Evolutionary conservation across 2,888 invertebrate genomes (phyloP), one percentile per base, ranked within the genome.

Genomic region (Nephrotoma flavescens): DNA sequence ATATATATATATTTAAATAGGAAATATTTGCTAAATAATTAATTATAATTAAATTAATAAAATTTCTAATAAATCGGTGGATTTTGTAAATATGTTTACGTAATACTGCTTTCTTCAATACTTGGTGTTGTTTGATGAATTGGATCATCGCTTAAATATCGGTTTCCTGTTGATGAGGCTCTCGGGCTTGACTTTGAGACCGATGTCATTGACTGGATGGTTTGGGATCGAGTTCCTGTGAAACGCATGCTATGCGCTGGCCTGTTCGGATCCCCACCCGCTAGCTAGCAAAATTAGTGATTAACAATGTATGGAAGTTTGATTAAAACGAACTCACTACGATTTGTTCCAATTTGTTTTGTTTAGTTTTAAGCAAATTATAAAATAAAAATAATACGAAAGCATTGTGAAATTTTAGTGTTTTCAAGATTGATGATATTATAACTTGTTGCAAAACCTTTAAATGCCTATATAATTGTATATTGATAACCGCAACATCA

Each of bases 161-260:
- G 86, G 45, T 86, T 84, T 71, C 87, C 87, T 47, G 44, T 71
- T 47, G 57, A 85, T 19, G 44, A 85, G 42, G 44, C 85, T 41
- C 83, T 11, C 71, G 87, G 87, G 41, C 87, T 87, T 83, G 87
- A 87, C 41, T 83, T 52, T 57, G 87, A 86, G 15, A 19, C 41
- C 52, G 91, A 91, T 84, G 93, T 93, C 89, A 93, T 92, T 88
- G 93, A 93, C 89, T 92, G 92, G 89, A 92, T 91, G 84, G 93
- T 93, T 89, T 93, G 93, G 87, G 93, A 92, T 86, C 92, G 90
- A 11, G 91, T 91, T 42, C 90, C 91, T 19, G 92, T 89, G 88
- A 93, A 93, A 88, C 92, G 90, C 92, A 92, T 93, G 89, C 92
- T 93, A 90, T 92, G 92, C 11, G 90, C 90, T 41, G 91, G 90